Evolutionary conservation across 2,797 vertebrate genomes (phyloP), one percentile per base, ranked within the genome.

Genomic region (Fundulus diaphanus): DNA sequence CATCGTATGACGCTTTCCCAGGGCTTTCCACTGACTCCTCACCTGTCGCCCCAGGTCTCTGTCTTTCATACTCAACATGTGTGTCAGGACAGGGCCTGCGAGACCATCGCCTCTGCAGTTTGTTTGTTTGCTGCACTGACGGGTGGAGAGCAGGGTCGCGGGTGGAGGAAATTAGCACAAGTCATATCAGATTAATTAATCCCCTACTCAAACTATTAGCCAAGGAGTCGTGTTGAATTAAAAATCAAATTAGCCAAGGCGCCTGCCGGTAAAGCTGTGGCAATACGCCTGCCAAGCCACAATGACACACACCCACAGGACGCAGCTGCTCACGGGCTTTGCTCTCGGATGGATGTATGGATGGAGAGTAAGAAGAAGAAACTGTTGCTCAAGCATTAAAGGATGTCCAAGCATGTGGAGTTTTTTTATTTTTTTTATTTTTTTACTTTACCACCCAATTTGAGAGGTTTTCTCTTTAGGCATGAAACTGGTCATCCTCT

Each of bases 131-230:
- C 81, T 70, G 71, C 82, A 42, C 72, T 75, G 85, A 85, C 31
- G 69, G 85, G 80, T 85, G 83, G 82, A 56, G 79, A 82, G 72
- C 52, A 72, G 87, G 84, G 83, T 82, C 27, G 73, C 84, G 87
- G 90, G 81, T 83, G 81, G 90, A 82, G 85, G 83, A 92, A 94
- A 96, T 94, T 91, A 95, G 94, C 92, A 94, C 95, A 91, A 95
- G 93, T 95, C 95, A 94, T 89, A 93, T 95, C 93, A 93, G 83
- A 96, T 96, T 95, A 95, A 95, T 93, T 91, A 94, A 94, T 92
- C 85, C 71, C 40, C 86, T 76, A 80, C 89, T 94, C 86, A 90
- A 89, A 90, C 87, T 87, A 92, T 94, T 94, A 94, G 90, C 88
- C 31, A 73, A 90, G 88, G 87, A 95, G 94, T 95, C 95, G 73